phyloP scores from a whole-genome alignment of 1,140 invertebrate genomes.

The Drosophila nannoptera region DNA sequence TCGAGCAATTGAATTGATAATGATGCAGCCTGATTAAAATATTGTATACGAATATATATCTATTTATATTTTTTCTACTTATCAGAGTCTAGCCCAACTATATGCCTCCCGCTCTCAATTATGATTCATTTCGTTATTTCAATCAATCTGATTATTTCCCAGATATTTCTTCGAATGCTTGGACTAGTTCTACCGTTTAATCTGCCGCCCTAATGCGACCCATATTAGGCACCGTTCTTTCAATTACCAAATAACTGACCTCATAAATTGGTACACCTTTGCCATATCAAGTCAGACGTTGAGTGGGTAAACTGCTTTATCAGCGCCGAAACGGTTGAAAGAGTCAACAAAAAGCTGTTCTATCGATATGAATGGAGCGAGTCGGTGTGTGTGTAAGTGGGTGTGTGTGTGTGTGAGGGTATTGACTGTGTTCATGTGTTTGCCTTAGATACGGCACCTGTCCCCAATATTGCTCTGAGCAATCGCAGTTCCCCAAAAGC shows the following conservation, averaged over 20 bases:
- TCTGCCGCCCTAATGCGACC: conserved; percentile 37
- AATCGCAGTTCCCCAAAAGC: conserved; percentile 19
- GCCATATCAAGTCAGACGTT: conserved; percentile 3
- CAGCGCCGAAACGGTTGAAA: conserved; percentile 52
- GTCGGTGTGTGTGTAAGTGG: conserved; percentile 7
- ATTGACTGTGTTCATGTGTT: conserved; percentile 13
- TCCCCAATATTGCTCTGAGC: conserved; percentile 9
- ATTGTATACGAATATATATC: too few species aligned
- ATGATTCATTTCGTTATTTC: not conserved
- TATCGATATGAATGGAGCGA: conserved; percentile 44
- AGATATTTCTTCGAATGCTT: conserved; percentile 25
- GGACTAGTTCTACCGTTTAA: conserved; percentile 27
- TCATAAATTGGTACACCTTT: conserved; percentile 54
- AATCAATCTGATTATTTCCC: not conserved
- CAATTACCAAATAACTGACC: conserved; percentile 75
- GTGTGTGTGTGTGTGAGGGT: conserved; percentile 1
- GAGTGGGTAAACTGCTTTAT: conserved; percentile 55
- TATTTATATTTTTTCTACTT: too few species aligned
- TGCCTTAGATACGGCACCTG: conserved; percentile 58
- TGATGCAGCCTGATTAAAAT: too few species aligned
- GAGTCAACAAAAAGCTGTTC: conserved; percentile 22
- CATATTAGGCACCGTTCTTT: conserved; percentile 52
- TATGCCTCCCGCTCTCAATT: not conserved
- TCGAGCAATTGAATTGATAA: too few species aligned
- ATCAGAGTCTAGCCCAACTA: not conserved